Percentiles rank a stretch among this genome's conserved stretches.
Evolutionary conservation across 2,113 vertebrate species (phyloP).

Genomic region (Labrus mixtus): DNA sequence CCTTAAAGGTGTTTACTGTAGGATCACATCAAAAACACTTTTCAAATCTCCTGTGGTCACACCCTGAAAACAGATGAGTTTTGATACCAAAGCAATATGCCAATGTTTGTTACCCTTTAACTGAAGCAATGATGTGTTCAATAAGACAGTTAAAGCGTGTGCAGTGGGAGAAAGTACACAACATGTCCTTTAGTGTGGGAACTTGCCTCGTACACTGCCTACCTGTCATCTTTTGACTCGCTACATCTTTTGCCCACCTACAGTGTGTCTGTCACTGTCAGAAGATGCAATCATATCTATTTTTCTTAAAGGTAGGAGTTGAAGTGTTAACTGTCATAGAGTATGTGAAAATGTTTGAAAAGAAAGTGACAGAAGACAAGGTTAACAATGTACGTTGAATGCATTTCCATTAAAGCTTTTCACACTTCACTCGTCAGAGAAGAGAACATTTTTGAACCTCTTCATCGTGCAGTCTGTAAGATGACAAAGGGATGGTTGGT

Average conservation of each 20-base stretch:
- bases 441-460: not conserved
- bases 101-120: not conserved
- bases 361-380: not conserved
- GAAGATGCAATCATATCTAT: not conserved
- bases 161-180: not conserved
- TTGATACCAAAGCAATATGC: not conserved
- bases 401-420: not conserved
- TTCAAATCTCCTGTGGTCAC: too few species aligned
- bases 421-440: not conserved
- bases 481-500: too few species aligned
- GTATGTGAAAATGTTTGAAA: too few species aligned
- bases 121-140: not conserved
- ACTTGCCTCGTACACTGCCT: not conserved
- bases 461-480: too few species aligned
- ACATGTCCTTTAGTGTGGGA: not conserved
- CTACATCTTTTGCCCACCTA: not conserved
- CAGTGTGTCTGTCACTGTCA: slow-evolving; percentile 6
- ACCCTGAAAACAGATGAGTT: not conserved
- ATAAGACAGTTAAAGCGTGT: not conserved
- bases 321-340: not conserved
- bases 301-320: not conserved
- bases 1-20: too few species aligned
- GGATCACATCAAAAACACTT: too few species aligned
- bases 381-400: not conserved
- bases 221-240: slow-evolving; percentile 7